These are phyloP conservation scores for Drosophila trichaetosa DNA, from an alignment of 2,888 invertebrate genomes.

Conservation along the genomic window DNA sequence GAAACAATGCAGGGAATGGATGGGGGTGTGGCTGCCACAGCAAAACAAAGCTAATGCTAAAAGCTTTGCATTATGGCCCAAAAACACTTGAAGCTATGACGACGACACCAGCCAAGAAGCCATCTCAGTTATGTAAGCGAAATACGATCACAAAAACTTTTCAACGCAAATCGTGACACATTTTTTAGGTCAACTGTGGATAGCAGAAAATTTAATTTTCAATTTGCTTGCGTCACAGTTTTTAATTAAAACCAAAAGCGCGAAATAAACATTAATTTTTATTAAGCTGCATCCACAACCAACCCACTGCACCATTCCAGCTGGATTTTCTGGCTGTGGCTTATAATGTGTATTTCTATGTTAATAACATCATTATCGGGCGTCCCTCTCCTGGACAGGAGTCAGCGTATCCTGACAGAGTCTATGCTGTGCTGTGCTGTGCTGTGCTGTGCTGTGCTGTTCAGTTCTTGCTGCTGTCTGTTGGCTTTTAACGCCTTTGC, in stretches of 20 bases:
- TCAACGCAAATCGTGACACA: slow-evolving; percentile 33
- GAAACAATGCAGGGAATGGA: slow-evolving; percentile 22
- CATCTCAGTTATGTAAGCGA: slow-evolving; percentile 5
- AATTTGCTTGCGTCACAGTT: slow-evolving; percentile 69
- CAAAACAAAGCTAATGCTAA: slow-evolving; percentile 64
- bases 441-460: background rate
- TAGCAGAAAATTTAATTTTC: slow-evolving; percentile 59
- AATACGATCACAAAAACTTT: slow-evolving; percentile 37
- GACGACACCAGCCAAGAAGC: slow-evolving; percentile 21
- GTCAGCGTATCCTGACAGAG: slow-evolving; percentile 12
- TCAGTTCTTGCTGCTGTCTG: slow-evolving; percentile 20
- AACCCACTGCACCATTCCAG: background rate
- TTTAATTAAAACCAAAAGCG: slow-evolving; percentile 75
- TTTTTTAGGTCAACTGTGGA: slow-evolving; percentile 58
- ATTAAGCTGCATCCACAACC: slow-evolving; percentile 39
- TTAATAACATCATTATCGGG: slow-evolving; percentile 76
- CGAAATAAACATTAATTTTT: slow-evolving; percentile 73
- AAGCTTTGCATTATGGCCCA: slow-evolving; percentile 67
- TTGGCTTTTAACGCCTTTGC: slow-evolving; percentile 75
- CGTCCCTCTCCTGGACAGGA: slow-evolving; percentile 13
- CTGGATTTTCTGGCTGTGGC: slow-evolving; percentile 47
- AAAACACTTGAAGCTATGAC: slow-evolving; percentile 64
- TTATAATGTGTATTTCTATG: slow-evolving; percentile 71
- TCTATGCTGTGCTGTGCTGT: background rate
- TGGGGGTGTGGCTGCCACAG: slow-evolving; percentile 18